Evolutionary conservation across 2,797 vertebrate genomes (phyloP), one percentile per base, ranked within the genome.

Genomic region (Psittacula echo): DNA sequence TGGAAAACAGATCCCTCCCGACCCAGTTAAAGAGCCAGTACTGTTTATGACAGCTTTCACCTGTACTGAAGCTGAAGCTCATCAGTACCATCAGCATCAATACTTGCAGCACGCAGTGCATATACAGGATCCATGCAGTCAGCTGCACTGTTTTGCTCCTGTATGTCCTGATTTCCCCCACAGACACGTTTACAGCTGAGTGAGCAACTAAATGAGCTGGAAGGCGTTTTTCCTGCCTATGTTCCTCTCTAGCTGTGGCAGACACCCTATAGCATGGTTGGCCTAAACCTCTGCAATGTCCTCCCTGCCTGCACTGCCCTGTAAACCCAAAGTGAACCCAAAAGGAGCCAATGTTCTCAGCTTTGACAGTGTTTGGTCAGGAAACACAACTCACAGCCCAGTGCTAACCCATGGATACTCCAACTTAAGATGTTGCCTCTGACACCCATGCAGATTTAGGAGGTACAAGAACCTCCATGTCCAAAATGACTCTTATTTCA

Each of bases 181-280:
- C 8, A 56, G 42, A 9, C 70, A 42, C 23, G 24, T 16, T 77
- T 29, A 30, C 41, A 60, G 37, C 53, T 39, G 15, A 91, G 39
- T 0, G 0, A 81, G 51, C 32, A 58, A 53, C 22, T 17, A 7
- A n/a, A 56, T 7, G 32, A 56, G 20, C 53, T n/a, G 32, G 32
- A n/a, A 56, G 53, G 32, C 4, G 11, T n/a, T 32, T n/a, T 53
- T 60, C 5, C 51, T 74, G 34, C 29, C 29, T n/a, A 0, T 5
- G 12, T 53, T 80, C 70, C 47, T n/a, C 42, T 58, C 23, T 26
- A 64, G 51, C 41, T 67, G 17, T 0, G 0, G 53, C 1, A 39
- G 7, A 22, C 44, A 74, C 13, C 10, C 34, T 30, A 30, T 9
- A 42, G 29, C 7, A 62, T 39, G 18, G 39, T 22, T 54, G 47